phyloP scores from a whole-genome alignment of 2,113 vertebrate genomes.

The Chloroceryle aenea region DNA sequence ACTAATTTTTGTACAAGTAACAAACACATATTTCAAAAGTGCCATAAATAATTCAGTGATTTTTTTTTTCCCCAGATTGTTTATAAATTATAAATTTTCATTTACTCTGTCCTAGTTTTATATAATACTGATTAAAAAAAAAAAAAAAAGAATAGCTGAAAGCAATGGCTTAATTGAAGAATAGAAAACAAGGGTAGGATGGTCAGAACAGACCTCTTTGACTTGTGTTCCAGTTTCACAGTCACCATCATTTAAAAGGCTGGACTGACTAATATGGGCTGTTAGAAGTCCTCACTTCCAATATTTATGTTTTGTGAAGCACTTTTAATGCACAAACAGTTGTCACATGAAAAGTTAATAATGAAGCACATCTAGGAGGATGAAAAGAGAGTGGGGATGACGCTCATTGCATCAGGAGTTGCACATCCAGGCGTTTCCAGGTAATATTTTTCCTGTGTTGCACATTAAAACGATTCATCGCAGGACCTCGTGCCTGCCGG shows the following conservation, averaged over 20 bases:
- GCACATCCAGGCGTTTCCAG: slow-evolving; percentile 43
- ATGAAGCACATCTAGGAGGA: slow-evolving; percentile 54
- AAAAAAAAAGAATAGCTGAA: slow-evolving; percentile 64
- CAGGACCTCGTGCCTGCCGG: background rate
- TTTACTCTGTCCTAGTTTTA: slow-evolving; percentile 83
- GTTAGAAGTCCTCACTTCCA: background rate
- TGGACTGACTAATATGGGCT: background rate
- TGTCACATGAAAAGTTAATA: slow-evolving; percentile 82
- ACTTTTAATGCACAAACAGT: slow-evolving; percentile 69
- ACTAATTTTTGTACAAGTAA: slow-evolving; percentile 80
- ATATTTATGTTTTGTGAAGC: slow-evolving; percentile 62
- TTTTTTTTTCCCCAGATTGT: slow-evolving; percentile 77
- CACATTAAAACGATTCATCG: background rate
- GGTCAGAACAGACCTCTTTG: slow-evolving; percentile 57
- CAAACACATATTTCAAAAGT: slow-evolving; percentile 82
- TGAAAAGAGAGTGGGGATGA: slow-evolving; percentile 53
- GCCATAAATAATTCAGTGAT: slow-evolving; percentile 82
- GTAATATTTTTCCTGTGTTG: background rate
- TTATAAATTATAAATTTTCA: slow-evolving; percentile 87
- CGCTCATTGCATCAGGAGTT: slow-evolving; percentile 29
- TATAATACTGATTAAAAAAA: slow-evolving; percentile 75
- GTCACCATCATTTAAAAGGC: slow-evolving; percentile 16
- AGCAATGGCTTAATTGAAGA: slow-evolving; percentile 64
- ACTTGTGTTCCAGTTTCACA: slow-evolving; percentile 24
- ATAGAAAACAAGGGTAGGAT: slow-evolving; percentile 40